A percentile compares a stretch with the other conserved stretches of the same genome.
Conservation (phyloP, 2,797 vertebrate species). For the Enteromius mattozi region DNA sequence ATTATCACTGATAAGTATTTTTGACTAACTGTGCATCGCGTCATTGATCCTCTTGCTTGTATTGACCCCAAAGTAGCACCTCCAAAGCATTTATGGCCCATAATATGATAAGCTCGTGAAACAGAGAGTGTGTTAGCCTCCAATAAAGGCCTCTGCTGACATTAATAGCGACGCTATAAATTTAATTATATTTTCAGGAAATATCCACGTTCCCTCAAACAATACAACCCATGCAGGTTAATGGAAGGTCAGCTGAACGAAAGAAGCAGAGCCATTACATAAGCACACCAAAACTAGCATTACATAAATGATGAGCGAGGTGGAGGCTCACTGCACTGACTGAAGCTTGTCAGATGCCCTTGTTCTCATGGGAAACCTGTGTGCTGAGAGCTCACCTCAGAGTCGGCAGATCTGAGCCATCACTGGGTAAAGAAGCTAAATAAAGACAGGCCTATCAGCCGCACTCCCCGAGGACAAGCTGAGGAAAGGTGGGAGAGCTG, state of each 20-base stretch:
- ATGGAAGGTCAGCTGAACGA: conserved; percentile 30
- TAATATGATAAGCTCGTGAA: background rate
- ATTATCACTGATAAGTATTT: background rate
- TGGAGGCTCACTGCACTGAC: conserved; percentile 21
- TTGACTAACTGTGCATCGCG: background rate
- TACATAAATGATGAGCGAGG: conserved; percentile 38
- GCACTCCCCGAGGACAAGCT: conserved; percentile 24
- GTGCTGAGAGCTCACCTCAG: conserved; percentile 32
- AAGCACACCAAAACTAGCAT: conserved; percentile 9
- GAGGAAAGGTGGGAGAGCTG: conserved; percentile 27
- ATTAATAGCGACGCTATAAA: conserved; percentile 42
- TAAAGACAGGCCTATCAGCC: conserved; percentile 67
- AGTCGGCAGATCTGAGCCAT: conserved; percentile 32
- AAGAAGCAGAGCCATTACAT: conserved; percentile 31
- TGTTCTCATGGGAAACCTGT: conserved; percentile 31
- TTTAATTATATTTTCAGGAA: conserved; percentile 42
- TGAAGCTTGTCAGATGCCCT: conserved; percentile 35
- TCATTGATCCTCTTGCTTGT: background rate
- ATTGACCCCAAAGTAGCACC: background rate
- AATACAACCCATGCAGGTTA: conserved; percentile 39
- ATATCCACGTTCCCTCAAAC: conserved; percentile 26
- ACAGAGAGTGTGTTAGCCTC: conserved; percentile 1
- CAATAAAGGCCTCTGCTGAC: conserved; percentile 33
- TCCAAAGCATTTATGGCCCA: background rate
- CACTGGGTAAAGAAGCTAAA: conserved; percentile 70